Evolutionary conservation across 1,140 invertebrate species (phyloP).

Genomic region (Monochamus saltuarius): DNA sequence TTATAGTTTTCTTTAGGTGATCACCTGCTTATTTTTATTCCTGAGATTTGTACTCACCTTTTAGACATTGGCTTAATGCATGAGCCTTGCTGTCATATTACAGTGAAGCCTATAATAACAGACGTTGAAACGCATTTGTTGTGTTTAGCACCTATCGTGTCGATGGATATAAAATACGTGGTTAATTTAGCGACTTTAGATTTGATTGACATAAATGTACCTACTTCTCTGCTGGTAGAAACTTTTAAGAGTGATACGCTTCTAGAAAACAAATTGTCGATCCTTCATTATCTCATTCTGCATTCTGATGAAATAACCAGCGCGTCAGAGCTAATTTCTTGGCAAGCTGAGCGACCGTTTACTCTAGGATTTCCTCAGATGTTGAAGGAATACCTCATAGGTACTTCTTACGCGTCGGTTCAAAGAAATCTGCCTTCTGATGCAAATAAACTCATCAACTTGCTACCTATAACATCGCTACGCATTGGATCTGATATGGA

Average conservation of each 20-base stretch:
- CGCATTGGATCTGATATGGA: constrained; percentile 56
- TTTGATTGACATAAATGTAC: constrained; percentile 64
- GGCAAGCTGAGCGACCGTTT: constrained; percentile 56
- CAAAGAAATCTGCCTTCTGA: constrained; percentile 70
- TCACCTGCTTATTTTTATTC: constrained; percentile 75
- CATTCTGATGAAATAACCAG: constrained; percentile 71
- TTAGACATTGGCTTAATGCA: constrained; percentile 77
- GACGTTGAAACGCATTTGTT: constrained; percentile 60
- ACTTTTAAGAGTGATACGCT: constrained; percentile 66
- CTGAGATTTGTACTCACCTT: constrained; percentile 75
- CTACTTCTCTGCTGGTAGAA: constrained; percentile 63
- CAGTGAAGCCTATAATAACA: constrained; percentile 58
- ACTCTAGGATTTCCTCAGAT: constrained; percentile 59
- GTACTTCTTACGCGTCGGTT: constrained; percentile 69
- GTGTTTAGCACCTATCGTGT: constrained; percentile 64
- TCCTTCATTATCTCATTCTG: constrained; percentile 76
- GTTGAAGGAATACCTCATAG: constrained; percentile 77
- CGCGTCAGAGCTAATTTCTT: constrained; percentile 63
- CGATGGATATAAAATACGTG: constrained; percentile 55
- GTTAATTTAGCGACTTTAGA: constrained; percentile 71
- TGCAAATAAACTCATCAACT: constrained; percentile 62
- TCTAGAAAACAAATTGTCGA: constrained; percentile 69
- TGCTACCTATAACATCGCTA: constrained; percentile 70
- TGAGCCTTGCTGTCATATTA: constrained; percentile 77
- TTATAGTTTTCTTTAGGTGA: constrained; percentile 57